Percentiles rank a stretch among this genome's conserved stretches.
Conservation (phyloP, 2,113 vertebrate genomes). For the Dasyurus viverrinus region DNA sequence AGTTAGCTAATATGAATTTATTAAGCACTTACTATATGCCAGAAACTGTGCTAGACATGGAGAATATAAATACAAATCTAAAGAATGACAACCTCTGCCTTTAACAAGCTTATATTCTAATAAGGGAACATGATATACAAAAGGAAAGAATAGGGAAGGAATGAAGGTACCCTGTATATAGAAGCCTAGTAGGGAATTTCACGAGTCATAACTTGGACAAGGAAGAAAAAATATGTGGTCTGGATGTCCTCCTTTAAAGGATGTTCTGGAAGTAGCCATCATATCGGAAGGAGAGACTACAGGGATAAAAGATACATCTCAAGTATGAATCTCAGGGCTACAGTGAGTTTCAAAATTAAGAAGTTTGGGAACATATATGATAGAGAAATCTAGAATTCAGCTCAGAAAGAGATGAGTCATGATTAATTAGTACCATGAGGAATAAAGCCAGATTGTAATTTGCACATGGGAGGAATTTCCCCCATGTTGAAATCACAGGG, state of each 20-base stretch:
- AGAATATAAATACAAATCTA: background rate
- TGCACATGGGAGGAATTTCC: background rate
- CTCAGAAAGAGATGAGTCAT: background rate
- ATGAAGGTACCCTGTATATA: background rate
- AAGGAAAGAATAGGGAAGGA: background rate
- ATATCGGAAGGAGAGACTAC: background rate
- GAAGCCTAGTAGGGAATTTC: background rate
- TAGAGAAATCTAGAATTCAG: background rate
- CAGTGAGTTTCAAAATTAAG: background rate
- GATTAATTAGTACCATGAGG: background rate
- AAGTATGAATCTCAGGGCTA: background rate
- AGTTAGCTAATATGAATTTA: background rate
- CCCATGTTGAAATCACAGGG: background rate
- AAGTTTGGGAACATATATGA: background rate
- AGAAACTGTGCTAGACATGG: background rate
- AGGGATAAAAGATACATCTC: background rate
- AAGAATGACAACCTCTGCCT: background rate
- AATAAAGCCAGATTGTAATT: background rate
- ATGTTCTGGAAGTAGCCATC: background rate
- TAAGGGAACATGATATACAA: background rate
- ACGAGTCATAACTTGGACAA: background rate
- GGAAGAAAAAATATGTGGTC: background rate
- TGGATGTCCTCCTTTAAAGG: background rate
- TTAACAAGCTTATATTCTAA: background rate
- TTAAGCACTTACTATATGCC: background rate